phyloP scores from a whole-genome alignment of 2,888 invertebrate genomes.

The Pecten maximus region DNA sequence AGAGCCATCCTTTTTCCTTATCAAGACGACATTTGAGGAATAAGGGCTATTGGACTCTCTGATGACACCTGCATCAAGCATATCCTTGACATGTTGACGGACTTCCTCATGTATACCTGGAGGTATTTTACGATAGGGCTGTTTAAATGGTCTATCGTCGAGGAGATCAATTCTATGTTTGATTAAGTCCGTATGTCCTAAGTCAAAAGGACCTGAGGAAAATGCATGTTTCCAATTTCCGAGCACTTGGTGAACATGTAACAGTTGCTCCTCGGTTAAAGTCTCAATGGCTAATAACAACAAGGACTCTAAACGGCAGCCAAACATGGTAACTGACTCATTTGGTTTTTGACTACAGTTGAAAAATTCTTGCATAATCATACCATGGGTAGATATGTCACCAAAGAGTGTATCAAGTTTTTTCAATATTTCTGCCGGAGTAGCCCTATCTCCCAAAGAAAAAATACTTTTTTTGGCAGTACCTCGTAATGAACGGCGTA shows the following conservation, averaged over 20 bases:
- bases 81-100: too few species aligned
- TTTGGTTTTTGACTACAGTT: too few species aligned
- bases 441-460: slow-evolving; percentile 47
- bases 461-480: slow-evolving; percentile 46
- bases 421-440: slow-evolving; percentile 40
- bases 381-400: slow-evolving; percentile 47
- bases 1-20: too few species aligned
- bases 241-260: too few species aligned
- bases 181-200: slow-evolving; percentile 45
- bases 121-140: slow-evolving; percentile 49
- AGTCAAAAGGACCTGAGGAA: slow-evolving; percentile 41
- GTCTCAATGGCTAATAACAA: slow-evolving; percentile 45
- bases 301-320: slow-evolving; percentile 50
- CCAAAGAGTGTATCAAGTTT: slow-evolving; percentile 47
- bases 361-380: slow-evolving; percentile 52
- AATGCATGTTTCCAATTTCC: slow-evolving; percentile 43
- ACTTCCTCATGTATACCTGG: slow-evolving; percentile 53
- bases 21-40: too few species aligned
- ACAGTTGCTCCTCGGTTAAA: slow-evolving; percentile 35
- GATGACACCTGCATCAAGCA: too few species aligned
- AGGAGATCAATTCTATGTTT: slow-evolving; percentile 50
- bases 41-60: too few species aligned
- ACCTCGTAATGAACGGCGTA: slow-evolving; percentile 48
- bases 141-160: slow-evolving; percentile 48
- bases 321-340: too few species aligned